A percentile compares a stretch with the other conserved stretches of the same genome.
Evolutionary conservation across 2,888 invertebrate genomes (phyloP).

Genomic region (Seladonia tumulorum): DNA sequence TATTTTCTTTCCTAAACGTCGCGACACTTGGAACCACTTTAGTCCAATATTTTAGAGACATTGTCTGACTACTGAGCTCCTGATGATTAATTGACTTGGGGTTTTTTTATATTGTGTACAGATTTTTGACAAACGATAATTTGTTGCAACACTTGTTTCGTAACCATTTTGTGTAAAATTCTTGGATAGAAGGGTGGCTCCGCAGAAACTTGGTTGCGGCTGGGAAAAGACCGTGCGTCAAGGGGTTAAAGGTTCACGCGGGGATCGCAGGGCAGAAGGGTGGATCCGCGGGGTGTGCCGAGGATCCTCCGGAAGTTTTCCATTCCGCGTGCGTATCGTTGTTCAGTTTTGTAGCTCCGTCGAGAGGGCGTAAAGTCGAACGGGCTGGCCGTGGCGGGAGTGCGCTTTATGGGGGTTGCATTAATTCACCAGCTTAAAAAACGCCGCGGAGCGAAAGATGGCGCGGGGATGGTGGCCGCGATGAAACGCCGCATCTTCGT

Average conservation of each 20-base stretch:
- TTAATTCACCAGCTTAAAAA: constrained; percentile 68
- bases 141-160: too few relatives aligned
- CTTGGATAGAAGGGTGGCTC: background rate
- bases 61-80: too few relatives aligned
- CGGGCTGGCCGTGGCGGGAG: constrained; percentile 50
- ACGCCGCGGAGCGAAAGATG: constrained; percentile 7
- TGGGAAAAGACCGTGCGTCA: background rate
- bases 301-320: constrained; percentile 54
- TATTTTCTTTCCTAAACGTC: background rate
- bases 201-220: background rate
- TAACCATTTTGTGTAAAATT: background rate
- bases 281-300: background rate
- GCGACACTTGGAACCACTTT: background rate
- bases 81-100: too few relatives aligned
- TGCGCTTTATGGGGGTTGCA: constrained; percentile 64
- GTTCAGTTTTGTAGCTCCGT: constrained; percentile 66
- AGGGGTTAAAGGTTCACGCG: background rate
- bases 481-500: constrained; percentile 36
- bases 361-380: constrained; percentile 65
- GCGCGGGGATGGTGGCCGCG: background rate
- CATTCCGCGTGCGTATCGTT: constrained; percentile 64
- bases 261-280: background rate
- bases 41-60: too few relatives aligned
- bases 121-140: too few relatives aligned
- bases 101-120: too few relatives aligned